phyloP scores from a whole-genome alignment of 2,797 vertebrate species.

The Onychomys torridus region DNA sequence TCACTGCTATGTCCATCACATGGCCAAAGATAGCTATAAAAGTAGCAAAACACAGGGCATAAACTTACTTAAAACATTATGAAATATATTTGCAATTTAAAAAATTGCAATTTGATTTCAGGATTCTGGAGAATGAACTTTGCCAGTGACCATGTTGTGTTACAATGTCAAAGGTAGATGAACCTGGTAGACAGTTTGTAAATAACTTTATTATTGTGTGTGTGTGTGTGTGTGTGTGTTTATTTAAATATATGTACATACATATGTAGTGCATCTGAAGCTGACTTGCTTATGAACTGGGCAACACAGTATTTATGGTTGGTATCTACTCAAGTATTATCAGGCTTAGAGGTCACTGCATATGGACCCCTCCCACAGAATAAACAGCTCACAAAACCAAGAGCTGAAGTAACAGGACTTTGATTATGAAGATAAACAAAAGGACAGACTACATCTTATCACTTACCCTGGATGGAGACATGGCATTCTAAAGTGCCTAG shows the following conservation, averaged over 20 bases:
- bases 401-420: background rate
- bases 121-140: background rate
- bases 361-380: background rate
- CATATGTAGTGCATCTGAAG: background rate
- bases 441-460: too few species aligned
- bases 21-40: background rate
- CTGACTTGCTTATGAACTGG: background rate
- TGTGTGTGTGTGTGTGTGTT: background rate
- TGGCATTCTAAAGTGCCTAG: too few species aligned
- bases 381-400: background rate
- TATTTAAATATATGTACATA: background rate
- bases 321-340: background rate
- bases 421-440: background rate
- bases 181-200: background rate
- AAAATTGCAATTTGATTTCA: background rate
- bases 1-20: background rate
- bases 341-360: too few species aligned
- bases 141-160: background rate
- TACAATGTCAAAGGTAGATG: background rate
- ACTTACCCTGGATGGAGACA: background rate
- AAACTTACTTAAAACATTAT: background rate
- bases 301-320: background rate
- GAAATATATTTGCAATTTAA: background rate
- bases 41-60: background rate
- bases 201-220: background rate